phyloP scores from a whole-genome alignment of 2,888 invertebrate genomes.

The Trachelus troglodyta region DNA sequence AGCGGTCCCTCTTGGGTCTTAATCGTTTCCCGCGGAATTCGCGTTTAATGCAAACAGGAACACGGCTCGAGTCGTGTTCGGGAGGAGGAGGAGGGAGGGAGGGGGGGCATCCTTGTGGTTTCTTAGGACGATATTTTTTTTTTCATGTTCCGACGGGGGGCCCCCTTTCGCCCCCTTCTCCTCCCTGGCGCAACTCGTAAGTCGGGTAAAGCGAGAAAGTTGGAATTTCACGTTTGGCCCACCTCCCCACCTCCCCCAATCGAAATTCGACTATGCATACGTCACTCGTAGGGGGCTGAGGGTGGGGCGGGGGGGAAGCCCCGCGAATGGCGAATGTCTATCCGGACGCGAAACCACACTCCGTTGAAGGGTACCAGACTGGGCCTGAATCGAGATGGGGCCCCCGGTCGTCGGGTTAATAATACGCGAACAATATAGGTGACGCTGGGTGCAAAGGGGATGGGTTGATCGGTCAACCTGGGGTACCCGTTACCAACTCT shows the following conservation, averaged over 20 bases:
- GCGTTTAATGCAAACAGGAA: constrained; percentile 48
- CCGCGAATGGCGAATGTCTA: constrained; percentile 29
- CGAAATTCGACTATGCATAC: neutral
- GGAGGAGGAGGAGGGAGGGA: neutral
- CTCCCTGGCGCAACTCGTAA: neutral
- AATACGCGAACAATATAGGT: constrained; percentile 57
- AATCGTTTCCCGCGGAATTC: constrained; percentile 52
- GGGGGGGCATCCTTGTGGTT: constrained; percentile 5
- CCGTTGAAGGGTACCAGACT: constrained; percentile 46
- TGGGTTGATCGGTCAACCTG: constrained; percentile 12
- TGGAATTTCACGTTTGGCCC: neutral
- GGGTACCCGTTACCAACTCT: constrained; percentile 55
- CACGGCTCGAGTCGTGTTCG: constrained; percentile 18
- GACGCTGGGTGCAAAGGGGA: constrained; percentile 38
- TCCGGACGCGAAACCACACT: constrained; percentile 65
- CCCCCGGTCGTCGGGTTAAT: constrained; percentile 31
- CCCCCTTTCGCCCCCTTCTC: neutral
- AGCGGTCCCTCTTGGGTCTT: constrained; percentile 46
- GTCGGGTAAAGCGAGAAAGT: neutral
- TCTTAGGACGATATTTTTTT: constrained; percentile 20
- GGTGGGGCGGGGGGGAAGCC: constrained; percentile 35
- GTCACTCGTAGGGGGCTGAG: neutral
- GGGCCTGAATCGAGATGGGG: neutral
- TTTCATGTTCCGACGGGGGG: constrained; percentile 22
- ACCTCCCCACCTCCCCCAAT: neutral